Conservation (phyloP, 2,113 vertebrate species). For the Eclectus roratus region DNA sequence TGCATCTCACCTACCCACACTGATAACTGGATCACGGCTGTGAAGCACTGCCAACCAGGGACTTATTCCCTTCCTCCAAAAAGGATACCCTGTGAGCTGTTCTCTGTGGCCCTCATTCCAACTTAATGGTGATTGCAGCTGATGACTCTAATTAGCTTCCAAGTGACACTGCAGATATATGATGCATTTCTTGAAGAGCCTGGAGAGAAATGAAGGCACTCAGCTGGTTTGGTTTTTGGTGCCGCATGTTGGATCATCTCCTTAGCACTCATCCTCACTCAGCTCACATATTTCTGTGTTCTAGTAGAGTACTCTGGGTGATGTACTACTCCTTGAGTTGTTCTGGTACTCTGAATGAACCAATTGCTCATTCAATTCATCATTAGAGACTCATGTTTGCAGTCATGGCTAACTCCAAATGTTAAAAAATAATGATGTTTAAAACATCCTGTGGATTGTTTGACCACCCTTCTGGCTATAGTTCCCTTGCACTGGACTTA, state of each 20-base stretch:
- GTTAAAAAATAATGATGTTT: not conserved
- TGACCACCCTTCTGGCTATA: not conserved
- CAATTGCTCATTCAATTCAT: not conserved
- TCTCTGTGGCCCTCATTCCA: not conserved
- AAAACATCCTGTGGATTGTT: not conserved
- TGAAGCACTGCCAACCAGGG: not conserved
- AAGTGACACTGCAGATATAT: not conserved
- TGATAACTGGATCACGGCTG: not conserved
- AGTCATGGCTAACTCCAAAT: not conserved
- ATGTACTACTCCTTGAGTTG: not conserved
- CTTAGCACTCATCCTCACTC: not conserved
- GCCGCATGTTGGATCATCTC: not conserved
- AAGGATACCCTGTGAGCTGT: not conserved
- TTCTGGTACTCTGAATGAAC: not conserved
- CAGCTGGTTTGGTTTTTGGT: not conserved
- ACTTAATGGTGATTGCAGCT: rapidly evolving
- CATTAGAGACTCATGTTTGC: not conserved
- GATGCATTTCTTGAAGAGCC: not conserved
- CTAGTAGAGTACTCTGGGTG: not conserved
- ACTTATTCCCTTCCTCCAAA: not conserved
- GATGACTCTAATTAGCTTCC: not conserved
- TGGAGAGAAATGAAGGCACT: not conserved
- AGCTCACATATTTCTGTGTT: not conserved
- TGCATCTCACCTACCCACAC: not conserved
- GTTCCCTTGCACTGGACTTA: not conserved